These are phyloP conservation scores for Crotalus horridus DNA, from an alignment of 2,113 vertebrate species.

Conservation along the genomic window DNA sequence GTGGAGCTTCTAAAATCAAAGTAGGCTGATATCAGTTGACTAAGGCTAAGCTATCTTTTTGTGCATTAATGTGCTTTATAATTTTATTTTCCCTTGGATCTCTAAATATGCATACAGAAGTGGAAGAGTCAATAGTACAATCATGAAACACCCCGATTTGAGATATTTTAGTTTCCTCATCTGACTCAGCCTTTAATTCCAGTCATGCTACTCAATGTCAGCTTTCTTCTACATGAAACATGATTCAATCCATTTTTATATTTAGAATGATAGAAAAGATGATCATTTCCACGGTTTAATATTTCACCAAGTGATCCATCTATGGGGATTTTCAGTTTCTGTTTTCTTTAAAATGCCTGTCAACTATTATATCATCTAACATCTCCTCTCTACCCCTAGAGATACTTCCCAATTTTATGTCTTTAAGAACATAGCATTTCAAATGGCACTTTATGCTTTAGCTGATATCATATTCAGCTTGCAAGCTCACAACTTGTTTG, in stretches of 20 bases:
- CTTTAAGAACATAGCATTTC: constrained; percentile 2
- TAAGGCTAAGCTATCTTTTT: background rate
- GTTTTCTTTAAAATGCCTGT: background rate
- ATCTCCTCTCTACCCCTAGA: constrained; percentile 4
- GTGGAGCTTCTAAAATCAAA: background rate
- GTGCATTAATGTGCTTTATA: background rate
- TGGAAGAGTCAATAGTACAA: too few species aligned
- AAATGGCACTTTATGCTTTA: constrained; percentile 17
- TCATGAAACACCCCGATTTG: background rate
- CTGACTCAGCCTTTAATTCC: background rate
- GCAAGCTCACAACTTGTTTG: background rate
- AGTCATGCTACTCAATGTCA: background rate
- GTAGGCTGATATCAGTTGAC: background rate
- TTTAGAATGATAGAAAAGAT: background rate
- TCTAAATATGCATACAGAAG: background rate
- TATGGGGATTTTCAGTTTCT: constrained; percentile 3
- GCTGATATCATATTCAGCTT: background rate
- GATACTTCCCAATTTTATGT: constrained; percentile 18
- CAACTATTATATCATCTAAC: background rate
- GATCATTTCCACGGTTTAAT: background rate
- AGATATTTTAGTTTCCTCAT: background rate
- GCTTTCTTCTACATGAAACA: constrained; percentile 3
- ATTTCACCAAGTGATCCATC: constrained; percentile 24
- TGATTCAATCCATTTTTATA: constrained; percentile 1
- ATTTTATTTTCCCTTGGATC: background rate